Evolutionary conservation across 2,888 invertebrate species (phyloP).

Genomic region (Balanococcus diminutus): DNA sequence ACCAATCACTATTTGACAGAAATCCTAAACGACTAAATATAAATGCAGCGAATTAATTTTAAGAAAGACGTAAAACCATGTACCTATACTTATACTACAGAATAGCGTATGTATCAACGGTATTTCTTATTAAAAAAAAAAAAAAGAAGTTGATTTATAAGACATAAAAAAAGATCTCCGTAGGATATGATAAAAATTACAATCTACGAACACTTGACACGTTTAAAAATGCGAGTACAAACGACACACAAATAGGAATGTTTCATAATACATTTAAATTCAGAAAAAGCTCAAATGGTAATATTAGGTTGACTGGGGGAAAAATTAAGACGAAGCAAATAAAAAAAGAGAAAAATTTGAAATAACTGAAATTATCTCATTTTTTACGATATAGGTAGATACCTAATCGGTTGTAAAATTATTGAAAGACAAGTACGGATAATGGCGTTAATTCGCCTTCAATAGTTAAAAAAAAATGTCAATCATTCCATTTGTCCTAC

Average conservation of each 20-base stretch:
- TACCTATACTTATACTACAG: no score
- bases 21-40: neutral
- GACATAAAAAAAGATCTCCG: neutral
- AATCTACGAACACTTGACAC: neutral
- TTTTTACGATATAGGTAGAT: no score
- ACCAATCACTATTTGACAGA: no score
- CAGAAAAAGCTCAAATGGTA: no score
- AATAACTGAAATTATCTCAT: no score
- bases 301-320: no score
- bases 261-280: no score
- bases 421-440: neutral
- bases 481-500: constrained; percentile 64
- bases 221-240: neutral
- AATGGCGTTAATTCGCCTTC: neutral
- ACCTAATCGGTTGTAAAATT: no score
- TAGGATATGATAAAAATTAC: neutral
- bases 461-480: neutral
- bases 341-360: no score
- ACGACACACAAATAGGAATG: neutral
- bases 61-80: no score
- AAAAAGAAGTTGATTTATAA: neutral
- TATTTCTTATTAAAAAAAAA: no score
- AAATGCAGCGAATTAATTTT: neutral
- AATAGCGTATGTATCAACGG: no score
- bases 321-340: neutral